A percentile compares a stretch with the other conserved stretches of the same genome.
phyloP scores from a whole-genome alignment of 2,888 invertebrate genomes.

The Plemyria rubiginata region DNA sequence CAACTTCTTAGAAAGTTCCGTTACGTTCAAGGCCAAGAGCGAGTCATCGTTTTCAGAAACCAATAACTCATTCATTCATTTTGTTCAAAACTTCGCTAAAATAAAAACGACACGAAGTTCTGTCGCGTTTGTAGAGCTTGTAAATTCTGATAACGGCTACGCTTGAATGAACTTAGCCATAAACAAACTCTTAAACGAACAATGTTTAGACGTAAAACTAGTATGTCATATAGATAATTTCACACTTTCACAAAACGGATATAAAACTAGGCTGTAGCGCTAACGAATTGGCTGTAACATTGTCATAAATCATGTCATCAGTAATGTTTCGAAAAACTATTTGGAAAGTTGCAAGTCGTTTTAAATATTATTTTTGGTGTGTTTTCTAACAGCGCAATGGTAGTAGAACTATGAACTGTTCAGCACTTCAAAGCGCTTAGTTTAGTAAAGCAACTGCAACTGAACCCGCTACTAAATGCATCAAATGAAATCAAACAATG shows the following conservation, averaged over 20 bases:
- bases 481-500: not conserved
- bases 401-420: not conserved
- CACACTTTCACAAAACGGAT: conserved; percentile 37
- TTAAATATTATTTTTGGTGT: not conserved
- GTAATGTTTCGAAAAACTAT: conserved; percentile 11
- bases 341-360: conserved; percentile 14
- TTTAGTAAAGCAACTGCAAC: too few species aligned
- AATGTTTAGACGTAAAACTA: conserved; percentile 14
- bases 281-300: conserved; percentile 10
- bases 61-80: conserved; percentile 13
- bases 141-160: conserved; percentile 9
- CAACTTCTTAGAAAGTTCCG: conserved; percentile 17
- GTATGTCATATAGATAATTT: conserved; percentile 25
- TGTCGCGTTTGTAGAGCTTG: conserved; percentile 6
- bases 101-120: conserved; percentile 1
- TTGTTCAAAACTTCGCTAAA: not conserved
- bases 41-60: conserved; percentile 11
- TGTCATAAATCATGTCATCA: conserved; percentile 21
- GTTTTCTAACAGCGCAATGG: not conserved
- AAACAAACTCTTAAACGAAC: conserved; percentile 12
- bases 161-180: conserved; percentile 10
- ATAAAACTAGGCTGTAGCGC: conserved; percentile 14
- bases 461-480: not conserved
- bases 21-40: conserved; percentile 9
- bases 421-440: not conserved